Base-by-base conservation (phyloP, 2,888 invertebrate genomes). In the Neoaliturus tenellus region DNA sequence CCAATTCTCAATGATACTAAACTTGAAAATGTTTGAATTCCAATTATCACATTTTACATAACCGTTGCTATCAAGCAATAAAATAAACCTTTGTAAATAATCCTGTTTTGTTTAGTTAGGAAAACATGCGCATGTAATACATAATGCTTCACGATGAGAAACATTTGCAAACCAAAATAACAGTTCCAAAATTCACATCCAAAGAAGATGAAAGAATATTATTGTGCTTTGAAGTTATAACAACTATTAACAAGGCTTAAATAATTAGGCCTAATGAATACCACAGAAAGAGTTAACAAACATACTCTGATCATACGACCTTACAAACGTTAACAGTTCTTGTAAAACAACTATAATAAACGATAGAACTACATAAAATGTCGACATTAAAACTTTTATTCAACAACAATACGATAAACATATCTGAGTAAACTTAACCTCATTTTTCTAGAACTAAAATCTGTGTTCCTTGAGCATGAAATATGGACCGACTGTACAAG, bases 381-480 rank as follows among this genome's bases (percentile, higher is more conserved):
- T 62, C 28, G 14, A 62, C 71, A 39, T 39, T 71, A 39, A 71
- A 71, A 71, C 71, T 71, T 71, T 71, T 3, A 78, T 55, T 48
- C 28, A 25, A 78, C 78, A 78, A 78, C 78, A 33, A 78, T 55
- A 78, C 28, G 35, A 78, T 78, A 78, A 78, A 78, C 35, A 51
- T n/a, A 44, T 75, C 28, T 55, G 55, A 48, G 28, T 31, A 31
- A 78, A 78, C 78, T 51, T 78, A 78, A 78, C 78, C 25, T 48
- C 35, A 23, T 75, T 23, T 25, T 78, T 51, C 78, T 78, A 78
- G 33, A 78, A 78, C 78, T 78, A 51, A 78, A 78, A 78, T 48
- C 31, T 78, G 28, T 51, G 78, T 78, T 78, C 78, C 78, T 78
- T 78, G 78, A 55, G 78, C 78, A 78, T 78, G 78, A 78, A 33